A percentile compares a stretch with the other conserved stretches of the same genome.
Conservation (phyloP, 2,113 vertebrate species). For the Amphilophus citrinellus region DNA sequence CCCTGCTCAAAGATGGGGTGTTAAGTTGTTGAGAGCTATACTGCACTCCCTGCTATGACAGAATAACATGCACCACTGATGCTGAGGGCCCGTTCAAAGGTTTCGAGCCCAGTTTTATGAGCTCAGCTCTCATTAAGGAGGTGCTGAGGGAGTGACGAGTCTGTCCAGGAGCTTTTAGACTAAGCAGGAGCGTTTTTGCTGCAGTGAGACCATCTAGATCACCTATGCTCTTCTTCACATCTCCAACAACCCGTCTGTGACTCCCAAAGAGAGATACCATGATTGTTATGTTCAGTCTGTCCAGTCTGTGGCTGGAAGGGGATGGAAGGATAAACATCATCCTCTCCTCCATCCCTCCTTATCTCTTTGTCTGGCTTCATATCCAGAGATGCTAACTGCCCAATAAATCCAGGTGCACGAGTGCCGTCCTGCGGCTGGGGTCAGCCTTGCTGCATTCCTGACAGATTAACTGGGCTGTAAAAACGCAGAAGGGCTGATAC, state of each 20-base stretch:
- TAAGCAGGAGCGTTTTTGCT: constrained; percentile 41
- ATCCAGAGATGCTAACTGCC: constrained; percentile 58
- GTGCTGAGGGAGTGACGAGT: constrained; percentile 67
- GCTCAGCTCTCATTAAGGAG: constrained; percentile 72
- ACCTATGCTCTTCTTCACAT: constrained; percentile 29
- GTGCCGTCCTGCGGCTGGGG: constrained; percentile 40
- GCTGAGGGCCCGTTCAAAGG: constrained; percentile 63
- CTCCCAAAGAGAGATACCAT: constrained; percentile 15
- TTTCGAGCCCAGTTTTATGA: constrained; percentile 60
- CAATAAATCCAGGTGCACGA: constrained; percentile 58
- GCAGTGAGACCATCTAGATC: constrained; percentile 58
- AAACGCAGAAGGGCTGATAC: constrained; percentile 33
- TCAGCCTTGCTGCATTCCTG: constrained; percentile 54
- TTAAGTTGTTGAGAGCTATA: constrained; percentile 66
- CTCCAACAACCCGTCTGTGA: not conserved
- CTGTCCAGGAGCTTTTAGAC: constrained; percentile 48
- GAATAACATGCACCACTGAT: constrained; percentile 54
- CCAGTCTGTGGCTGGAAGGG: not conserved
- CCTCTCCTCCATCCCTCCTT: constrained; percentile 34
- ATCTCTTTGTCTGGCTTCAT: constrained; percentile 33
- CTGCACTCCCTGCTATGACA: constrained; percentile 34
- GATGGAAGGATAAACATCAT: constrained; percentile 33
- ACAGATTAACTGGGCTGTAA: constrained; percentile 40
- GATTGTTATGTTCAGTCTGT: not conserved
- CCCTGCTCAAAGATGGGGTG: constrained; percentile 28